These are phyloP conservation scores for Augochlorella aurata DNA, from an alignment of 2,888 invertebrate genomes.

Conservation along the genomic window DNA sequence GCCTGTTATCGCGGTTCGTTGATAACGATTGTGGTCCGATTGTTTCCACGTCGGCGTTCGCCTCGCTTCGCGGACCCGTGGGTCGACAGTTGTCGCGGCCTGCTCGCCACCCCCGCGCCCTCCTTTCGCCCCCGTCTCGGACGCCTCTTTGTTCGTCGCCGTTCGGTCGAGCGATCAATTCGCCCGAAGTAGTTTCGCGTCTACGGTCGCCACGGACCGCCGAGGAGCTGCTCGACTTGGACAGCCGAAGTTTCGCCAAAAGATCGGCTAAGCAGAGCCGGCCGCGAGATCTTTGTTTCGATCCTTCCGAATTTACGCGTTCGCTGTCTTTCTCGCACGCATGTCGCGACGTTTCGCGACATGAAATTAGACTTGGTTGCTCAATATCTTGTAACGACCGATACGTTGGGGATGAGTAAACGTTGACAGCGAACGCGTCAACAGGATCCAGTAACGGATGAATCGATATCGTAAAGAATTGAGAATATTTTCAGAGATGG, in stretches of 20 bases:
- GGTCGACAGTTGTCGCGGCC: slow-evolving; percentile 26
- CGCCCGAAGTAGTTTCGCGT: neutral
- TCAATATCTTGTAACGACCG: too few species aligned
- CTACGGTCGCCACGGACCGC: neutral
- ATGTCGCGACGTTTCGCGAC: too few species aligned
- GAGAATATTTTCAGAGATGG: too few species aligned
- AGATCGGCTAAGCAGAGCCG: neutral
- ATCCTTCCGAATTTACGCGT: too few species aligned
- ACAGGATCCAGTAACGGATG: too few species aligned
- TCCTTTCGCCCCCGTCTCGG: neutral
- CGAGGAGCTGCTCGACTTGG: neutral
- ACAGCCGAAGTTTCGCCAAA: neutral
- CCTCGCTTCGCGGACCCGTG: slow-evolving; percentile 19
- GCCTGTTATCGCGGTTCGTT: slow-evolving; percentile 43
- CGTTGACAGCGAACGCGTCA: too few species aligned
- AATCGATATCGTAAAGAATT: too few species aligned
- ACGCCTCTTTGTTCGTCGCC: slow-evolving; percentile 2
- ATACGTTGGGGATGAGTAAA: too few species aligned
- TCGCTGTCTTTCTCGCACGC: too few species aligned
- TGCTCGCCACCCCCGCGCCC: neutral
- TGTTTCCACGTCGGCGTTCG: slow-evolving; percentile 35
- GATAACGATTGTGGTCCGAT: slow-evolving; percentile 63
- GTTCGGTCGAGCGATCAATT: neutral
- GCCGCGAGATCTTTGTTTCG: neutral
- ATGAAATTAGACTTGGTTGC: too few species aligned